Percentiles rank a stretch among this genome's conserved stretches.
These are phyloP conservation scores for Frankliniella fusca DNA, from an alignment of 2,888 invertebrate species.

Conservation along the genomic window DNA sequence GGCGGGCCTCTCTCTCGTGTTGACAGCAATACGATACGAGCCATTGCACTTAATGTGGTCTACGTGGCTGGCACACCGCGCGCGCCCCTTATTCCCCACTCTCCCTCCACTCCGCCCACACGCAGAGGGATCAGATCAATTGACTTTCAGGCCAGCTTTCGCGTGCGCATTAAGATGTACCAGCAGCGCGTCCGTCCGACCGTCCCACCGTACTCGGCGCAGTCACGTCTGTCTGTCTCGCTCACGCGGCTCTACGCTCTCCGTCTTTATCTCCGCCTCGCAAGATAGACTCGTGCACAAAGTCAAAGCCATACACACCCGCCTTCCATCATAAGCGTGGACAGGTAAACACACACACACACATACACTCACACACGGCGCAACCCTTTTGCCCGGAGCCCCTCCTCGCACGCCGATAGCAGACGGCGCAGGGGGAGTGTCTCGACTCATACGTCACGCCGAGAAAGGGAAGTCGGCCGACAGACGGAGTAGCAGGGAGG, in stretches of 20 bases:
- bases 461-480: no score
- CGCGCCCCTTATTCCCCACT: background rate
- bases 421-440: background rate
- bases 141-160: background rate
- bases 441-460: slow-evolving; percentile 7
- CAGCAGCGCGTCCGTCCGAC: background rate
- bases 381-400: background rate
- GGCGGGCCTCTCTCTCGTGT: background rate
- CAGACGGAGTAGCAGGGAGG: no score
- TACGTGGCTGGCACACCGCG: background rate
- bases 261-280: background rate
- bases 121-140: background rate
- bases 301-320: background rate
- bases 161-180: slow-evolving; percentile 1
- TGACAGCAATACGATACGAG: background rate
- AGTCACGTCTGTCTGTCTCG: background rate
- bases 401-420: background rate
- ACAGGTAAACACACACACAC: slow-evolving; percentile 24
- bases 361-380: background rate
- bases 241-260: background rate
- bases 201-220: background rate
- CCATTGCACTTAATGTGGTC: background rate
- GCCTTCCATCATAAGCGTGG: slow-evolving; percentile 18
- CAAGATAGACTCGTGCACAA: background rate
- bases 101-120: background rate